Conservation (phyloP, 2,797 vertebrate species). For the Benthosema pterotum region DNA sequence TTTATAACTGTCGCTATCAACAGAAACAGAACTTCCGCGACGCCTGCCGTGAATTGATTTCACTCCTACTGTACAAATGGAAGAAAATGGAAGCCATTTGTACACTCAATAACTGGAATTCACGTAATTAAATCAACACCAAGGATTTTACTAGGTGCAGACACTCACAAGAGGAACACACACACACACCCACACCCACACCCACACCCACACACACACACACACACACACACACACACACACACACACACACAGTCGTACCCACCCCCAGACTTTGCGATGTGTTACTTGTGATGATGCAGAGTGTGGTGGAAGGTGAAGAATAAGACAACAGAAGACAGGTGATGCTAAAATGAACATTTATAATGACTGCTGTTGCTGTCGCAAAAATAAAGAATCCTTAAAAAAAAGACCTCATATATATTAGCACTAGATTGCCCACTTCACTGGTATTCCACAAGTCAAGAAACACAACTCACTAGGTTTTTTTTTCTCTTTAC, state of each 20-base stretch:
- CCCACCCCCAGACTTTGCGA: constrained; percentile 84
- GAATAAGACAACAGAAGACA: constrained; percentile 98
- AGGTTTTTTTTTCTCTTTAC: constrained; percentile 83
- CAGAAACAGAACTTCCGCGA: no score
- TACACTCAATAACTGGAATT: neutral
- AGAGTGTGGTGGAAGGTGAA: constrained; percentile 88
- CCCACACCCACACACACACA: constrained; percentile 20
- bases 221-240: constrained; percentile 21
- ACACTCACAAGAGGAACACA: constrained; percentile 40
- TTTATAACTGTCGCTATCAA: no score
- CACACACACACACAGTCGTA: constrained; percentile 40
- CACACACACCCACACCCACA: constrained; percentile 30
- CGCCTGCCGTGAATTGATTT: no score
- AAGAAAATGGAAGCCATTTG: no score
- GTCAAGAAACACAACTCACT: constrained; percentile 93
- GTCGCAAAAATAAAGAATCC: constrained; percentile 85
- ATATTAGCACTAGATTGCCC: constrained; percentile 91
- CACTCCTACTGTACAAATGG: no score
- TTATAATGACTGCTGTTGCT: constrained; percentile 94
- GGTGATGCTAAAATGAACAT: constrained; percentile 97
- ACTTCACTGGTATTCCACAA: constrained; percentile 92
- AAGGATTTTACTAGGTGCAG: neutral
- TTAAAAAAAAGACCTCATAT: constrained; percentile 92
- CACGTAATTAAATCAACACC: neutral
- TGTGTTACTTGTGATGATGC: constrained; percentile 88